Evolutionary conservation across 92 coral and sea anemone species (phyloP).

Genomic region (Parazoanthus swiftii): DNA sequence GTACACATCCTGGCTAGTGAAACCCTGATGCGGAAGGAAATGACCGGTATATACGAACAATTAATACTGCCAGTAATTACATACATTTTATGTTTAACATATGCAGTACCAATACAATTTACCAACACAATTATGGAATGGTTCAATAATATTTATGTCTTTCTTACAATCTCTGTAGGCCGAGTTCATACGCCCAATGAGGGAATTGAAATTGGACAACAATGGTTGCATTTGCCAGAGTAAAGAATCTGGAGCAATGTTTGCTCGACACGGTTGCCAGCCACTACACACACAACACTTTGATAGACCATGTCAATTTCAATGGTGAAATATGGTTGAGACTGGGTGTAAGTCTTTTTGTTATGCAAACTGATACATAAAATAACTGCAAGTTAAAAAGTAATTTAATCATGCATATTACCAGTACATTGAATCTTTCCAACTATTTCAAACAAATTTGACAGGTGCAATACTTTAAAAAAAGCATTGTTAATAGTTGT

Average conservation of each 20-base stretch:
- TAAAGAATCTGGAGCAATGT: not conserved
- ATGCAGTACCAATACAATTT: too few relatives aligned
- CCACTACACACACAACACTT: not conserved
- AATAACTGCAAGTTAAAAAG: too few relatives aligned
- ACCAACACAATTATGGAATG: not conserved
- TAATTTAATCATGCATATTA: too few relatives aligned
- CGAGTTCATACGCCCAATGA: not conserved
- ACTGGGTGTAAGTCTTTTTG: not conserved
- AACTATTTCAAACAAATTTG: too few relatives aligned
- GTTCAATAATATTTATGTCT: not conserved
- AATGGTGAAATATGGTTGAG: conserved; percentile 3
- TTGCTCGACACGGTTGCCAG: not conserved
- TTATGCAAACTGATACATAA: too few relatives aligned
- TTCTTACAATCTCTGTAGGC: not conserved
- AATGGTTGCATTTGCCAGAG: not conserved
- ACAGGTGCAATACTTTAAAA: too few relatives aligned
- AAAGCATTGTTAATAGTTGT: too few relatives aligned
- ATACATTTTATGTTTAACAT: too few relatives aligned
- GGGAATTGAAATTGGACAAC: not conserved
- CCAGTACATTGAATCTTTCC: too few relatives aligned
- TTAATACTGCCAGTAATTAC: too few relatives aligned
- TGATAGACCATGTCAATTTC: not conserved
- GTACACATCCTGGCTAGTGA: not conserved
- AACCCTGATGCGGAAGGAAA: not conserved
- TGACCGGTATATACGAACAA: not conserved